Evolutionary conservation across 2,888 invertebrate genomes (phyloP).

Genomic region (Dexiosoma caninum): DNA sequence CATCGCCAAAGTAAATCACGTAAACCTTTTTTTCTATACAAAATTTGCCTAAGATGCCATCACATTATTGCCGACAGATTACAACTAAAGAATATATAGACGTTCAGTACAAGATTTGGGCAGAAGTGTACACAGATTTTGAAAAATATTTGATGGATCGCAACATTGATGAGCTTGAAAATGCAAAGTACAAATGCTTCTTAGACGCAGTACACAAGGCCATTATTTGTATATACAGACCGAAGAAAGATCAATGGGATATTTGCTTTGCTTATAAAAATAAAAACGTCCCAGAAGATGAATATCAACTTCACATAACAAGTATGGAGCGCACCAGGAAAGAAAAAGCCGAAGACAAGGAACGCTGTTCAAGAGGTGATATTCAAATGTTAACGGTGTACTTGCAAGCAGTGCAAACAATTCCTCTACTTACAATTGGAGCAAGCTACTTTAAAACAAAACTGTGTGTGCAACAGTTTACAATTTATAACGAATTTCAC

Average conservation of each 20-base stretch:
- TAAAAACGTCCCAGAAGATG: conserved; percentile 46
- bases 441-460: conserved; percentile 1
- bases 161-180: not conserved
- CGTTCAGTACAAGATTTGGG: conserved; percentile 45
- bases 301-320: conserved; percentile 52
- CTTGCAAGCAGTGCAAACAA: conserved; percentile 18
- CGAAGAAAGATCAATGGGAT: conserved; percentile 51
- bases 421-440: not conserved
- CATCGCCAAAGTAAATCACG: too few relatives aligned
- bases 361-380: conserved; percentile 54
- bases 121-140: too few relatives aligned
- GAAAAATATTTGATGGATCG: too few relatives aligned
- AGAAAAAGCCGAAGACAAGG: conserved; percentile 53
- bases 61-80: too few relatives aligned
- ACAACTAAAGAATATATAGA: conserved; percentile 52
- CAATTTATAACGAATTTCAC: too few relatives aligned
- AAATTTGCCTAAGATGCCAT: too few relatives aligned
- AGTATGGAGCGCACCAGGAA: conserved; percentile 57
- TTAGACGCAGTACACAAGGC: conserved; percentile 50
- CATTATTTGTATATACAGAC: conserved; percentile 54
- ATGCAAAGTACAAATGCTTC: too few relatives aligned
- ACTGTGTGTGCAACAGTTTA: conserved; percentile 27
- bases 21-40: conserved; percentile 25
- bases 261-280: conserved; percentile 49
- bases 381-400: conserved; percentile 15